A percentile compares a stretch with the other conserved stretches of the same genome.
Evolutionary conservation across 2,113 vertebrate species (phyloP).

Genomic region (Pteruthius melanotis): DNA sequence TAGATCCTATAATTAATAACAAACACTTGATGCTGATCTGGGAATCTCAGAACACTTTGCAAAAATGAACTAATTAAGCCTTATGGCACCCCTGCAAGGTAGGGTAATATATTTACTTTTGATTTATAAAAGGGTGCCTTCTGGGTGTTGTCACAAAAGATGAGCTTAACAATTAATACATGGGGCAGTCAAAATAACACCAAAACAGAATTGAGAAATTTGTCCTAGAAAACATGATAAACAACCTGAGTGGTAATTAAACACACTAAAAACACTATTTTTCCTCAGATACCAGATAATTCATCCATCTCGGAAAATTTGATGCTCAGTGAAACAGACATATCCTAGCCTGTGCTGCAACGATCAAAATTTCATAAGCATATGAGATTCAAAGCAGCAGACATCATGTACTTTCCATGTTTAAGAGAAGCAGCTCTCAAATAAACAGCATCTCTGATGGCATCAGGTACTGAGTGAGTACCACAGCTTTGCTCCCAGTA

Average conservation of each 20-base stretch:
- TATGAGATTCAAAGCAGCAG: not conserved
- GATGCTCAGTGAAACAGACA: not conserved
- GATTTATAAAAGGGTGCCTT: conserved; percentile 44
- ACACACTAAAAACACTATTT: not conserved
- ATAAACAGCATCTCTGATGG: not conserved
- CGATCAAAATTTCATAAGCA: not conserved
- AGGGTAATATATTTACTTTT: conserved; percentile 54
- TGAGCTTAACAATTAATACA: conserved; percentile 13
- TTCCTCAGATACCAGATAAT: not conserved
- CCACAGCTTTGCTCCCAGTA: not conserved
- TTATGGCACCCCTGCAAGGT: conserved; percentile 37
- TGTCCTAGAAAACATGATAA: not conserved
- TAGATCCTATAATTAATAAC: conserved; percentile 56
- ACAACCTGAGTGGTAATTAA: not conserved
- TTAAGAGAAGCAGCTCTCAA: not conserved
- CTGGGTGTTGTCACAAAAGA: conserved; percentile 35
- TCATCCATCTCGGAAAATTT: not conserved
- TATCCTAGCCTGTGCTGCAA: not conserved
- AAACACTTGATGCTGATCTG: conserved; percentile 48
- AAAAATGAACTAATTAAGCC: conserved; percentile 59
- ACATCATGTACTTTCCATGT: not conserved
- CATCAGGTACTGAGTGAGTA: not conserved
- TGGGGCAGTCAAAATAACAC: not conserved
- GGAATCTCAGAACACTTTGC: conserved; percentile 33
- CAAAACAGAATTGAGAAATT: not conserved